Percentiles rank a stretch among this genome's conserved stretches.
Evolutionary conservation across 1,140 invertebrate genomes (phyloP).

Genomic region (Chironomus tepperi): DNA sequence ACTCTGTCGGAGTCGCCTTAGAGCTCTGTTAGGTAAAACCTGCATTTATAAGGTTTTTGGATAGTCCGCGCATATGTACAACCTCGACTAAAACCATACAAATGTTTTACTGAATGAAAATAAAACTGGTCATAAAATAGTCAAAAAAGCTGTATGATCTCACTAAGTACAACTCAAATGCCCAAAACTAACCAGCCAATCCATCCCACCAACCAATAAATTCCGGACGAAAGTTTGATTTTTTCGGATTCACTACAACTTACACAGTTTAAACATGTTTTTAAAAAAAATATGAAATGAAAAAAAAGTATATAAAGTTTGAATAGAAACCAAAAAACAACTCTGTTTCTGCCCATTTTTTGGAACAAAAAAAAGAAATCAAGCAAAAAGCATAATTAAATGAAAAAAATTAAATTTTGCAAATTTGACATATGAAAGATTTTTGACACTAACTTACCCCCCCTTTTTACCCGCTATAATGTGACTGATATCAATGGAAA

Average conservation of each 20-base stretch:
- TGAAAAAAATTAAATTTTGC: no score
- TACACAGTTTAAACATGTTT: slow-evolving; percentile 14
- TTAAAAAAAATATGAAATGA: background rate
- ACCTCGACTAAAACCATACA: no score
- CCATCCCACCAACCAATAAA: background rate
- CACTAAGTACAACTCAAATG: background rate
- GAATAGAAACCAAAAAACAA: slow-evolving; percentile 2
- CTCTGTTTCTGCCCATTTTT: background rate
- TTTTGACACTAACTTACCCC: background rate
- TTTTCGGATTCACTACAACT: background rate
- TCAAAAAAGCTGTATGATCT: background rate
- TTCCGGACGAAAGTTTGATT: background rate
- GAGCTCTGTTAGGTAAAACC: no score
- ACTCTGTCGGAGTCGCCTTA: no score
- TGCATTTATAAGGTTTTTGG: no score
- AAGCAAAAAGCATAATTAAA: background rate
- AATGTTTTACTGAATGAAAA: background rate
- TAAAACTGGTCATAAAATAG: background rate
- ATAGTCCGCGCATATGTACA: no score
- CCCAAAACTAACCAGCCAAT: background rate
- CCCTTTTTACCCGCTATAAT: background rate
- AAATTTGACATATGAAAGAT: background rate
- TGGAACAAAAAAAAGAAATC: background rate
- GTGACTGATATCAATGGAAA: background rate
- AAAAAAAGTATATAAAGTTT: slow-evolving; percentile 13